Base-by-base conservation (phyloP, 2,113 vertebrate species). In the Elephas maximus region DNA sequence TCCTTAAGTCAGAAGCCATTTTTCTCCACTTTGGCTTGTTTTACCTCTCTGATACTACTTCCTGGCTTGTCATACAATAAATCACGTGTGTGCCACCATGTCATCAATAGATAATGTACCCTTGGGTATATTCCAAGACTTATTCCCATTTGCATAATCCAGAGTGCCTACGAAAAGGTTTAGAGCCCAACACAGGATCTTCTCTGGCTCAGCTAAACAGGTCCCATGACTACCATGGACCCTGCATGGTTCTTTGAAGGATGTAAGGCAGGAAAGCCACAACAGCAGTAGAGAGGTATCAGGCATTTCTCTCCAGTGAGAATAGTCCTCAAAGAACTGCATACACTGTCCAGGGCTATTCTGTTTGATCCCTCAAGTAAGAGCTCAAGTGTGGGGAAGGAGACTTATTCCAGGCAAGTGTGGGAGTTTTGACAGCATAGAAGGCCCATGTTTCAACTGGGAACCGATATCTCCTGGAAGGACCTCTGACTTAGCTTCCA, bases 211-310 rank as follows among this genome's bases (percentile, higher is more conserved):
- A 45, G 9, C 10, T 28, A 45, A 88, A 67, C 5, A 73, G 67
- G 21, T 6, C 15, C 0, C 23, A 0, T 3, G 51, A 67, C 33
- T n/a, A 10, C 24, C 37, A 24, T 1, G 3, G n/a, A 2, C 9
- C 6, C 48, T 28, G 11, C 28, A 3, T 28, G 33, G 30, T 12
- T 44, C 60, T 45, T 9, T 8, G 45, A 60, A 69, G 33, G 37
- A 67, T 26, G 20, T 0, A 18, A 30, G 5, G 30, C 23, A 23
- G 45, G 9, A 51, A 30, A 48, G 41, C 9, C 37, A n/a, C 3
- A 44, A 6, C 2, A 6, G 18, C 26, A 45, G n/a, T 30, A 28
- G 12, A 51, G 5, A 5, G 6, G 5, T 15, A 9, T 7, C 8
- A 30, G 45, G 8, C 11, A 2, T 53, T 77, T 33, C 62, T n/a